Conservation (phyloP, 2,888 invertebrate genomes). For the Patella depressa region DNA sequence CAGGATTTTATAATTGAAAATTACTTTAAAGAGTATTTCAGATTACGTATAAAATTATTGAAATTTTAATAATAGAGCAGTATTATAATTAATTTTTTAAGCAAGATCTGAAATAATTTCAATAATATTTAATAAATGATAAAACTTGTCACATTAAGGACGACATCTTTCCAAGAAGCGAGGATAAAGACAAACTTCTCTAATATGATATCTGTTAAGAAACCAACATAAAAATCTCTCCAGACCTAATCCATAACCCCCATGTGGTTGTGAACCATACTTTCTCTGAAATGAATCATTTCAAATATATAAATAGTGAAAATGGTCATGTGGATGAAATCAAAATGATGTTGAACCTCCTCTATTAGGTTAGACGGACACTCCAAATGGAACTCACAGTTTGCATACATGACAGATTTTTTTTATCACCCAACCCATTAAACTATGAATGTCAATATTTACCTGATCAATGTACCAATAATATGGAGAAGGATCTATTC, state of each 20-base stretch:
- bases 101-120: no score
- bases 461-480: slow-evolving; percentile 98
- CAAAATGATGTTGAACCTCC: no score
- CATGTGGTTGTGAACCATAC: slow-evolving; percentile 96
- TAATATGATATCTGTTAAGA: slow-evolving; percentile 92
- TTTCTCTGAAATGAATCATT: slow-evolving; percentile 78
- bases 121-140: background rate
- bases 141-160: slow-evolving; percentile 67
- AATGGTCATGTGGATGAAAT: no score
- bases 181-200: slow-evolving; percentile 98
- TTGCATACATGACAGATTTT: no score
- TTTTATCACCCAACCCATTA: background rate
- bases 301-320: background rate
- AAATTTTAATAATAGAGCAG: no score
- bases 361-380: no score
- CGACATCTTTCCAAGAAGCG: slow-evolving; percentile 94
- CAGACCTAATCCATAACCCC: slow-evolving; percentile 97
- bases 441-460: slow-evolving; percentile 23
- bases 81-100: no score
- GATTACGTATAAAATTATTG: no score
- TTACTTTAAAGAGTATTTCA: no score
- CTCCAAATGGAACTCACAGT: background rate
- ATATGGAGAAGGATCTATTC: slow-evolving; percentile 93
- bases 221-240: slow-evolving; percentile 98
- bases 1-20: no score